Evolutionary conservation across 2,797 vertebrate genomes (phyloP), one percentile per base, ranked within the genome.

Genomic region (Morelia viridis): DNA sequence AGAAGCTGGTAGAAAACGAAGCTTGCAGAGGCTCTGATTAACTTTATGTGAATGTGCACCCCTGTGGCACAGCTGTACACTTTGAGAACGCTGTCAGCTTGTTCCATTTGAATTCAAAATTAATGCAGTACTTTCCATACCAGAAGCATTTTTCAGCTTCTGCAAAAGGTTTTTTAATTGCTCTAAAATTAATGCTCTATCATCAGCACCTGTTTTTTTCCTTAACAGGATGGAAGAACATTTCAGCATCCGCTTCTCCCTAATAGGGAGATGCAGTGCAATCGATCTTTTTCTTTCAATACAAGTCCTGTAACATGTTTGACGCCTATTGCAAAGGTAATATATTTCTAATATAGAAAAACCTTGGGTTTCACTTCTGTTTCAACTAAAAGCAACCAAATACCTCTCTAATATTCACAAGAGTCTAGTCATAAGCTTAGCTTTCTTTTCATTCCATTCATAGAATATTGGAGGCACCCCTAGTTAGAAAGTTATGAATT

Each of bases 261-360:
- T 89, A 95, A 96, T 35, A 94, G 96, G 71, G 97, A 99, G 94
- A 98, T 97, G 96, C 97, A 98, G 92, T 97, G 98, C 95, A 98
- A 98, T 94, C 97, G 98, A 93, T 98, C 96, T 91, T 98, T 98
- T 95, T 98, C 99, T 94, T 98, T 98, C 97, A 98, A 98, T 94
- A 98, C 98, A 93, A 98, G 97, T 93, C 97, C 97, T 0, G 56
- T 60, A 12, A 98, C 97, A 92, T 98, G 97, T 64, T 89, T 98
- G 95, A 99, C 98, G 91, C 98, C 98, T 80, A 98, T 98, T 95
- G 96, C 98, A 97, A 99, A 99, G 98, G 99, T 99, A 98, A 98
- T 80, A 93, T 31, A 65, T 61, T 35, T 65, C 62, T 57, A 87
- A 89, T 60, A 87, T 65, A 84, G 89, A 10, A 86, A 88, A 89